A percentile compares a stretch with the other conserved stretches of the same genome.
phyloP scores from a whole-genome alignment of 2,113 vertebrate genomes.

The Xenopus borealis region DNA sequence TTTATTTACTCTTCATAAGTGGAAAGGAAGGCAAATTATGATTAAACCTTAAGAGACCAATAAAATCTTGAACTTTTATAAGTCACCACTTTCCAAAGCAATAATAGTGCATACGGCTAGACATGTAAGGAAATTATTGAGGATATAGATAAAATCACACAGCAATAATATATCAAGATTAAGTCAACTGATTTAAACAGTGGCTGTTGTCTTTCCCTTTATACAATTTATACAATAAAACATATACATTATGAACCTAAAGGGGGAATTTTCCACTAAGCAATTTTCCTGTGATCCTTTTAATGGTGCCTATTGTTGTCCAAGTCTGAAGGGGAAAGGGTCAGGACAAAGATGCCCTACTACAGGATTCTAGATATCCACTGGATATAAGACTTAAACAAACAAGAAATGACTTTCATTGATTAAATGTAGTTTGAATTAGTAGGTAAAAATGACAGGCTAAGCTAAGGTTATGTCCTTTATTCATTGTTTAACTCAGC shows the following conservation, averaged over 20 bases:
- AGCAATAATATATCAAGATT: too few relatives aligned
- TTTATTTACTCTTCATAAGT: slow-evolving; percentile 87
- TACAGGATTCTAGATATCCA: slow-evolving; percentile 62
- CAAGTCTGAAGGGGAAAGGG: slow-evolving; percentile 55
- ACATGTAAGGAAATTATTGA: not conserved
- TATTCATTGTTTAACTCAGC: slow-evolving; percentile 80
- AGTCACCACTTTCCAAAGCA: slow-evolving; percentile 72
- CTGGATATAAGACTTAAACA: slow-evolving; percentile 77
- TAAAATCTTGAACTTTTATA: slow-evolving; percentile 88
- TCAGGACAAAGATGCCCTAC: slow-evolving; percentile 57
- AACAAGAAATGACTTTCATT: slow-evolving; percentile 84
- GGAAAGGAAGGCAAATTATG: slow-evolving; percentile 74
- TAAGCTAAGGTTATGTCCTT: slow-evolving; percentile 72
- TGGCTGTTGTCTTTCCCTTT: not conserved
- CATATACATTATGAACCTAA: slow-evolving; percentile 8
- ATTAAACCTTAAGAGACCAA: slow-evolving; percentile 84
- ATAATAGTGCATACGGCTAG: slow-evolving; percentile 52
- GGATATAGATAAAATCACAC: slow-evolving; percentile 15
- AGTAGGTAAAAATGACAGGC: slow-evolving; percentile 73
- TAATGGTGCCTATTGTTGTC: slow-evolving; percentile 32
- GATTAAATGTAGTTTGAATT: slow-evolving; percentile 87
- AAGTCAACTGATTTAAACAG: not conserved
- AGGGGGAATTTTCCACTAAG: slow-evolving; percentile 19
- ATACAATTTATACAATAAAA: slow-evolving; percentile 13
- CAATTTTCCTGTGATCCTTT: slow-evolving; percentile 48